Percentiles rank a stretch among this genome's conserved stretches.
Evolutionary conservation across 2,113 vertebrate genomes (phyloP).

Genomic region (Cololabis saira): DNA sequence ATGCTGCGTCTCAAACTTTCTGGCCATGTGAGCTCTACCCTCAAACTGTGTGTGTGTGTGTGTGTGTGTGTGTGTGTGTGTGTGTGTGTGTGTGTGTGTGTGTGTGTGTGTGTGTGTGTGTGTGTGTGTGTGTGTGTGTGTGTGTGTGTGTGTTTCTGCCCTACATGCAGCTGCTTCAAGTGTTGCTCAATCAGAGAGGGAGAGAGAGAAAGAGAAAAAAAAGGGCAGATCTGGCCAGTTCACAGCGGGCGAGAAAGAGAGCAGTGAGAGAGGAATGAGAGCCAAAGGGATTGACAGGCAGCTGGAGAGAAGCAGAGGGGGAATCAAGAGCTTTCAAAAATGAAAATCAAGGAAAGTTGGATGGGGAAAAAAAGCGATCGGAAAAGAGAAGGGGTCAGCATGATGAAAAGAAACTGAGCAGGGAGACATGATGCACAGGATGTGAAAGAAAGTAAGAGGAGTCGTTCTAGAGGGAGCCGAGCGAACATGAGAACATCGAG

Average conservation of each 20-base stretch:
- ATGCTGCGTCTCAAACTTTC: constrained; percentile 4
- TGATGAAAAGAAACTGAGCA: constrained; percentile 6
- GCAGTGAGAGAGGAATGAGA: constrained; percentile 21
- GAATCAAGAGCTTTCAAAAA: constrained; percentile 31
- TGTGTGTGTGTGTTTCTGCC: not conserved
- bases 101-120: not conserved
- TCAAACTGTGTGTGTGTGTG: constrained; percentile 11
- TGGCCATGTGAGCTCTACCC: constrained; percentile 9
- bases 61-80: not conserved
- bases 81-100: not conserved
- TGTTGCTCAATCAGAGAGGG: constrained; percentile 42
- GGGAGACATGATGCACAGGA: too few relatives aligned
- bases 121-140: not conserved
- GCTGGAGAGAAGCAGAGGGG: constrained; percentile 19
- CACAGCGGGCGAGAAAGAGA: constrained; percentile 25
- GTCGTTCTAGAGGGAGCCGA: not conserved
- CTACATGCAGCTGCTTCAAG: constrained; percentile 32
- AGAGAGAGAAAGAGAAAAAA: not conserved
- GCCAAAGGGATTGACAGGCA: constrained; percentile 36
- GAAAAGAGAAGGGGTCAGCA: not conserved
- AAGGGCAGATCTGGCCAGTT: constrained; percentile 23
- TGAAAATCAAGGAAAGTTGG: constrained; percentile 12
- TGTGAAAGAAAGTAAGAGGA: not conserved
- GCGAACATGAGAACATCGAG: constrained; percentile 27
- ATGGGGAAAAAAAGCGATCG: not conserved